Base-by-base conservation (phyloP, 1,140 invertebrate genomes). In the Steinernema feltiae region DNA sequence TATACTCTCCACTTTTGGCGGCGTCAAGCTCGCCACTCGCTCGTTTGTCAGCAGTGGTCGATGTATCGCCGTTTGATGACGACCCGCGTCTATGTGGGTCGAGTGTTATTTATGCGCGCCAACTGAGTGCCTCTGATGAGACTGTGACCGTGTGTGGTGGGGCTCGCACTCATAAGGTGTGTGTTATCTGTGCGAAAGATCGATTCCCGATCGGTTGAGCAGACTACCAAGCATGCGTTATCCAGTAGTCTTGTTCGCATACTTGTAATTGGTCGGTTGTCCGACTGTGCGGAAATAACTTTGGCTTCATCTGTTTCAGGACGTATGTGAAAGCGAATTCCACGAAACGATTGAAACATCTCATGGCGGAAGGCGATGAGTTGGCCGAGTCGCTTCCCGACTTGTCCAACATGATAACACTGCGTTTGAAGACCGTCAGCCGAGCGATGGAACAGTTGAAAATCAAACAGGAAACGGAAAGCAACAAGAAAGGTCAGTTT, bases 281-380 rank as follows among this genome's bases (percentile, higher is more conserved):
- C n/a, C n/a, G n/a, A n/a, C n/a, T n/a, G n/a, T n/a, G n/a, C n/a
- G n/a, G n/a, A n/a, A n/a, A n/a, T n/a, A n/a, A n/a, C n/a, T n/a
- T n/a, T n/a, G n/a, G n/a, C n/a, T 41, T 41, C 35, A 41, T 41
- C n/a, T 63, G 53, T 63, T 63, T 63, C 53, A 63, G 53, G 53
- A 63, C 53, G 15, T 63, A 63, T 63, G 53, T 63, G 53, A 63
- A 63, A 7, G 15, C 24, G 53, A 63, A 3, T 63, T 63, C 53
- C 53, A 63, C 53, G 53, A 63, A n/a, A 63, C 53, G 53, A 63
- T 27, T 63, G 53, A 63, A 7, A n/a, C 12, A 17, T 63, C 53
- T 63, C 7, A 63, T 63, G 53, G 53, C 53, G 7, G 53, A 63
- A 63, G 53, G 53, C 7, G 53, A 7, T 3, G 7, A 63, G 24